Evolutionary conservation across 2,797 vertebrate species (phyloP), one percentile per base, ranked within the genome.

Genomic region (Sebastes itinus): DNA sequence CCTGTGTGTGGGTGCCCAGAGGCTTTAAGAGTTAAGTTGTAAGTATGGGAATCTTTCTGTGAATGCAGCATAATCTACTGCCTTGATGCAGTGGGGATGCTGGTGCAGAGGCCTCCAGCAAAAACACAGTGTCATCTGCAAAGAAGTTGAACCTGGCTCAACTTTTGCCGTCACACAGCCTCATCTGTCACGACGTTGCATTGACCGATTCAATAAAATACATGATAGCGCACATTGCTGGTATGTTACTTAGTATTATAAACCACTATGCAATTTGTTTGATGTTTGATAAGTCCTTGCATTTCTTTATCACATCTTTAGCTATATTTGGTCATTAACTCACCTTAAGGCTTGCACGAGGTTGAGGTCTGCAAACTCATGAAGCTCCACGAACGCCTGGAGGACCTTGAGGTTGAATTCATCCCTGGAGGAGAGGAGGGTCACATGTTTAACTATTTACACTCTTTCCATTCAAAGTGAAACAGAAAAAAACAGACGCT

Each of bases 401-500:
- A 99, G 97, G 81, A 99, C 98, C 93, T 97, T 98, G 92, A 99
- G 97, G 90, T 99, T 99, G 89, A 99, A 99, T 32, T 99, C 98
- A 84, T 99, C 97, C 94, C 98, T 99, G 64, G 32, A 85, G 93
- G 81, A 88, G 23, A 79, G 20, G 13, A 75, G 27, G 23, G 32
- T 72, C 18, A 71, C 6, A 1, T 7, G 52, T 70, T 62, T 78
- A 80, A 71, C 28, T 69, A 76, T 70, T 69, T 63, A 79, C 65
- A 64, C n/a, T 25, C 13, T 32, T 62, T 72, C 10, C 7, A 30
- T 30, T 73, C 38, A 60, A 66, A 74, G 2, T 11, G 38, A 58
- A 49, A 56, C 23, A 63, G 42, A 46, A 61, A 55, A 63, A 54
- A 62, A 52, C 14, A 77, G 66, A 69, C 23, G 10, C 25, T 23